Evolutionary conservation across 2,888 invertebrate genomes (phyloP).

Genomic region (Agrilus cyanescens): DNA sequence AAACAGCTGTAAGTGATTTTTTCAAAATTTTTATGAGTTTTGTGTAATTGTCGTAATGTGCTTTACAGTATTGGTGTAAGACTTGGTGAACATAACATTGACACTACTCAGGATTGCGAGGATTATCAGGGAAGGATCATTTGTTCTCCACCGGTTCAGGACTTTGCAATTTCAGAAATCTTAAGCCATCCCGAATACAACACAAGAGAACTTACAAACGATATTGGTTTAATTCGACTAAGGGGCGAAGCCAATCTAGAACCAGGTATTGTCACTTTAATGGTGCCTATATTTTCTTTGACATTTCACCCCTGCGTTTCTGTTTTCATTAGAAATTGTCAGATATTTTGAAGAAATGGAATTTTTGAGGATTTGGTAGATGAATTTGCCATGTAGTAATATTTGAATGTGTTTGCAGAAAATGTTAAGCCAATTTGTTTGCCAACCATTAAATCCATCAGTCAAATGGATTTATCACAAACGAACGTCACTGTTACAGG

Average conservation of each 20-base stretch:
- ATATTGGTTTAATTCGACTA: slow-evolving; percentile 44
- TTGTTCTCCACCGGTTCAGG: slow-evolving; percentile 38
- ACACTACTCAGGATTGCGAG: slow-evolving; percentile 36
- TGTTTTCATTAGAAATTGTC: too few relatives aligned
- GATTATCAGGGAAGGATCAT: slow-evolving; percentile 19
- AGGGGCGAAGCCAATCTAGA: slow-evolving; percentile 7
- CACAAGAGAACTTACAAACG: slow-evolving; percentile 38
- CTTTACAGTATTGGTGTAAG: slow-evolving; percentile 42
- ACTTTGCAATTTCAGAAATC: slow-evolving; percentile 37
- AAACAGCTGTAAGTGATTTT: slow-evolving; percentile 24
- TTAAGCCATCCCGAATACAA: slow-evolving; percentile 43
- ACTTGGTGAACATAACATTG: slow-evolving; percentile 48
- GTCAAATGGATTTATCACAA: slow-evolving; percentile 34
- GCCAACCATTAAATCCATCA: slow-evolving; percentile 28
- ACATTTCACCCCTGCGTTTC: too few relatives aligned
- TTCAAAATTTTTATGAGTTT: background rate
- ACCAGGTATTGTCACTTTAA: too few relatives aligned
- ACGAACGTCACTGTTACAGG: slow-evolving; percentile 53
- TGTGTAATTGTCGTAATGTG: background rate
- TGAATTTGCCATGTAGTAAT: too few relatives aligned
- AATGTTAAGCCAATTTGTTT: slow-evolving; percentile 38
- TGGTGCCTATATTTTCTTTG: too few relatives aligned
- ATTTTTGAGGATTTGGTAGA: too few relatives aligned
- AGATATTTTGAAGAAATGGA: too few relatives aligned
- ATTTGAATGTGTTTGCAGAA: slow-evolving; percentile 14